Conservation (phyloP, 1,140 invertebrate species). For the Brachionus angularis region DNA sequence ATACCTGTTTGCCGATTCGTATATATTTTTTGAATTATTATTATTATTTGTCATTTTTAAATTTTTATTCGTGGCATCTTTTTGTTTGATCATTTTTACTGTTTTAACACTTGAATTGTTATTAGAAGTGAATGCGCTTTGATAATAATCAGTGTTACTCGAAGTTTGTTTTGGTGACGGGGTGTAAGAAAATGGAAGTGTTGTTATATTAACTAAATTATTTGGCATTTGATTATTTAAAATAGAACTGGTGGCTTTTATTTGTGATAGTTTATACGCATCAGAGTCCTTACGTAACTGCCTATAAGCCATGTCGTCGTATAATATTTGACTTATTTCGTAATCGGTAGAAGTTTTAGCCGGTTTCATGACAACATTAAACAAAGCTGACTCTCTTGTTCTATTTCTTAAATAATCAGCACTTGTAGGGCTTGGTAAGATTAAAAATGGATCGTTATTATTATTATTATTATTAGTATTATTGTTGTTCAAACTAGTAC, state of each 20-base stretch:
- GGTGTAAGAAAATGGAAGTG: slow-evolving; percentile 12
- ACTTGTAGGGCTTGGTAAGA: slow-evolving; percentile 38
- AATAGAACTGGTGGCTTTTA: background rate
- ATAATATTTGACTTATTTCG: slow-evolving; percentile 42
- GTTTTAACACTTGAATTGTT: background rate
- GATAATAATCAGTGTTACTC: background rate
- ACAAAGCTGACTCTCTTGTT: slow-evolving; percentile 29
- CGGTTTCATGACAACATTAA: slow-evolving; percentile 33
- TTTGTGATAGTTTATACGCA: slow-evolving; percentile 10
- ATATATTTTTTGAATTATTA: background rate
- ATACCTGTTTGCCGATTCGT: slow-evolving; percentile 19
- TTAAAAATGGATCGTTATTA: no score
- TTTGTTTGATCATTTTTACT: slow-evolving; percentile 39
- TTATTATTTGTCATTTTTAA: slow-evolving; percentile 12
- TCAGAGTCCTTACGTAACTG: slow-evolving; percentile 34
- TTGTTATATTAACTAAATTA: slow-evolving; percentile 22
- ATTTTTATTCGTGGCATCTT: slow-evolving; percentile 23
- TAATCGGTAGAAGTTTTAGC: slow-evolving; percentile 1
- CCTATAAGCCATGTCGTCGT: slow-evolving; percentile 41
- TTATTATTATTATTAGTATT: no score
- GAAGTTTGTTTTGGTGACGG: slow-evolving; percentile 7
- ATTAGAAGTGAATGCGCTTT: background rate
- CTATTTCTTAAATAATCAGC: slow-evolving; percentile 41
- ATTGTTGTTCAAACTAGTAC: slow-evolving; percentile 4
- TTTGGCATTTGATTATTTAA: background rate